Evolutionary conservation across 1,140 invertebrate genomes (phyloP).

Genomic region (Nasonia vitripennis): DNA sequence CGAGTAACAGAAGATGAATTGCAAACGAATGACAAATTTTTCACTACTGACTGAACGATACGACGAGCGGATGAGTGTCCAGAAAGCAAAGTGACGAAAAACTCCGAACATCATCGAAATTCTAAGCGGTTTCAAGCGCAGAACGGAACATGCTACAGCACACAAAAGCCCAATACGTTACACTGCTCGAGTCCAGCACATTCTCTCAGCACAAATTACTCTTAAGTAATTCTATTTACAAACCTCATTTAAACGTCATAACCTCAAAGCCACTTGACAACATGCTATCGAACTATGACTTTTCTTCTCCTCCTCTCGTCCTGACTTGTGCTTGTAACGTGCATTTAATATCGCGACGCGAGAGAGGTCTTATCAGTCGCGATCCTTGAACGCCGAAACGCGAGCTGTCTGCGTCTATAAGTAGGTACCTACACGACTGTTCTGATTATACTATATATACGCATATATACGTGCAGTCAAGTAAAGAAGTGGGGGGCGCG

Average conservation of each 20-base stretch:
- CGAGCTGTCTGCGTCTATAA: background rate
- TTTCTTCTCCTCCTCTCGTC: background rate
- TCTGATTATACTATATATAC: background rate
- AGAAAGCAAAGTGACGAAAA: no score
- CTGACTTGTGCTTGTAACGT: background rate
- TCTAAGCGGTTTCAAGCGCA: no score
- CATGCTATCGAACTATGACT: slow-evolving; percentile 28
- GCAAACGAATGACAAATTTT: no score
- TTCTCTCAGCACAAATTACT: background rate
- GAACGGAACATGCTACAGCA: no score
- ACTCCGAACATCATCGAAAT: no score
- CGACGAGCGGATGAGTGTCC: no score
- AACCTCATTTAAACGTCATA: slow-evolving; percentile 51
- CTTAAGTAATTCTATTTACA: slow-evolving; percentile 41
- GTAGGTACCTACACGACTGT: background rate
- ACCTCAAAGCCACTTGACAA: slow-evolving; percentile 41
- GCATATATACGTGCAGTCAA: no score
- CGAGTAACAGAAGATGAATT: background rate
- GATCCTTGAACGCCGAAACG: background rate
- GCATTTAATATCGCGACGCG: background rate
- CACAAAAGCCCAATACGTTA: no score
- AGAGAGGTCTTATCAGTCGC: background rate
- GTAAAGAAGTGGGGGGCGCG: no score
- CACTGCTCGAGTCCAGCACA: background rate
- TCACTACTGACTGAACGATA: no score